Base-by-base conservation (phyloP, 2,888 invertebrate genomes). In the Andrena haemorrhoa region DNA sequence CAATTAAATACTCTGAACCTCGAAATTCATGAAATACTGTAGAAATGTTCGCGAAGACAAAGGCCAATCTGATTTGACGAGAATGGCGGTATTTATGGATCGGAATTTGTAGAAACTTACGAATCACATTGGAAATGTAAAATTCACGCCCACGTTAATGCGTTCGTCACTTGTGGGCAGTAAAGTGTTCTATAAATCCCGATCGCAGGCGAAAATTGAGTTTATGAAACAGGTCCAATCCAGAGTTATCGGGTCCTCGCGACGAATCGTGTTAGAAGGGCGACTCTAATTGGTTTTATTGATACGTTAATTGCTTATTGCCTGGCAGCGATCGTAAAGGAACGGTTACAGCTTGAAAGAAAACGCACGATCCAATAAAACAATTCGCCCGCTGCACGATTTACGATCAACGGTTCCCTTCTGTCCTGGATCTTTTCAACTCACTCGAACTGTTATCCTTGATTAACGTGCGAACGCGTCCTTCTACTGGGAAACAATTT, bases 251-350 rank as follows among this genome's bases (percentile, higher is more conserved):
- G 77, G 80, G 82, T 82, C 88, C 83, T 83, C 83, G 70, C 76
- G 74, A 75, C 73, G 78, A 65, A 20, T 3, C 29, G 78, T 83
- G 84, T 90, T 91, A 88, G 89, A 74, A 86, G 76, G 79, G 69
- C 82, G 68, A 79, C 86, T 91, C 91, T 92, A 92, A 92, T 92
- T 92, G 91, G 88, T 91, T 92, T 92, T 91, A 92, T 88, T 86
- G 89, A 89, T 82, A 88, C 89, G 92, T 90, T 91, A 92, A 92
- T 88, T 92, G 90, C 83, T 90, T 89, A 89, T 90, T 90, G 89
- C 91, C 81, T 86, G 83, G 79, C 79, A 83, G 86, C 85, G 86
- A 87, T 86, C 86, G 86, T 90, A 89, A 88, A 89, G 82, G 80
- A 83, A 82, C 71, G 56, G 66, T 74, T 61, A 69, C 73, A 69